Evolutionary conservation across 2,888 invertebrate species (phyloP), one percentile per base, ranked within the genome.

Genomic region (Fissipunctia ypsillon): DNA sequence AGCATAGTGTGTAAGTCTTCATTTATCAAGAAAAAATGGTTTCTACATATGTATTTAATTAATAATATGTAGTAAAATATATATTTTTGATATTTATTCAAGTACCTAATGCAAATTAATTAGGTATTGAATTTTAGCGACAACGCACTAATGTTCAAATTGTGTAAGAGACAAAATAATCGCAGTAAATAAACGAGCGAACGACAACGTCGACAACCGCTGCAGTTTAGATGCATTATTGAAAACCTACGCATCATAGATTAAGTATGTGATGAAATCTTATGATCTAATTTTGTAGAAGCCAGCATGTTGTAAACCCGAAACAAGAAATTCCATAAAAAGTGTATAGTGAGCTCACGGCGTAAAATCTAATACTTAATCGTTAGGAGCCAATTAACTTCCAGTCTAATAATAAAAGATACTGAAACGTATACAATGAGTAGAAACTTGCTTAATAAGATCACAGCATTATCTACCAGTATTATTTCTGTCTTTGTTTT

Each of bases 401-500:
- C 16, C 14, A 78, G 43, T 64, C 57, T 63, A 50, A 72, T 71
- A 64, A 72, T 52, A 72, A 52, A 52, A 22, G 16, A 63, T 52
- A 79, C 59, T 48, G 63, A 67, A 75, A 81, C 31, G 38, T 16
- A 61, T 41, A n/a, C 35, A 78, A 60, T 70, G 38, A 63, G 43
- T 25, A 43, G 57, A 57, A 43, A 77, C 35, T 57, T 57, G 31
- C 41, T 52, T 74, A 80, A 80, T 74, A 45, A 74, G 75, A 57
- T 74, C 41, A 63, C 48, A 57, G 76, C 16, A 41, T 61, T 72
- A n/a, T n/a, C n/a, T n/a, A 54, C 22, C 25, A 73, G 48, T 50
- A 73, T 76, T 80, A 57, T 63, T 31, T 63, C 22, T 54, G 50
- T 48, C 63, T 80, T 63, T 74, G 35, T 63, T 80, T 73, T 63